These are phyloP conservation scores for Leguminivora glycinivorella DNA, from an alignment of 1,140 invertebrate genomes.

Conservation along the genomic window DNA sequence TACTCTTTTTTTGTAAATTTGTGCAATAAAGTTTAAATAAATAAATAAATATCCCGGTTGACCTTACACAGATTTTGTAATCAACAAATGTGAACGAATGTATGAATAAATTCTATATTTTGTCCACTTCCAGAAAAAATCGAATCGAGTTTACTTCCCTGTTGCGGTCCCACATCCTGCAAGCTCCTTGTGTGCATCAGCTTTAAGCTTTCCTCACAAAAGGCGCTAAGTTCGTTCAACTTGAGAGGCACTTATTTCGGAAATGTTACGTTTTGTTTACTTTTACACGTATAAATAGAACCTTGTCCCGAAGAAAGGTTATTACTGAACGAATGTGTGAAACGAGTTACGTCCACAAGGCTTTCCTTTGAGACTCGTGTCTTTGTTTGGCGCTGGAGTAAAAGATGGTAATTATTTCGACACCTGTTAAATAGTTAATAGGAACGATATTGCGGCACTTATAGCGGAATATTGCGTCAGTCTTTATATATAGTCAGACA, in stretches of 20 bases:
- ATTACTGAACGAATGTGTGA: constrained; percentile 21
- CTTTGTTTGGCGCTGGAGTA: not conserved
- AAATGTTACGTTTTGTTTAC: constrained; percentile 14
- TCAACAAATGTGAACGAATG: no score
- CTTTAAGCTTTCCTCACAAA: not conserved
- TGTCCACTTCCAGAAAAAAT: not conserved
- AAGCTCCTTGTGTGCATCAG: not conserved
- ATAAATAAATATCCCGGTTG: no score
- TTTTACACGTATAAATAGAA: constrained; percentile 4
- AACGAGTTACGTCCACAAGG: constrained; percentile 1
- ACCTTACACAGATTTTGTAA: no score
- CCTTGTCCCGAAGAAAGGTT: not conserved
- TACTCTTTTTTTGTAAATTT: no score
- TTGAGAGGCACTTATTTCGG: not conserved
- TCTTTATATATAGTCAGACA: no score
- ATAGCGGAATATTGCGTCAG: no score
- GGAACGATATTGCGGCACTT: not conserved
- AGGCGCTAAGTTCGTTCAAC: constrained; percentile 5
- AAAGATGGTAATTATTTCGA: constrained; percentile 13
- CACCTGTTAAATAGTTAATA: constrained; percentile 4
- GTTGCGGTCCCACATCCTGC: not conserved
- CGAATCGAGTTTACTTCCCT: not conserved
- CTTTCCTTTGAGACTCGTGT: not conserved
- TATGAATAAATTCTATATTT: no score
- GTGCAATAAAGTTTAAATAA: no score